Conservation (phyloP, 2,113 vertebrate genomes). For the Harpagus bidentatus region DNA sequence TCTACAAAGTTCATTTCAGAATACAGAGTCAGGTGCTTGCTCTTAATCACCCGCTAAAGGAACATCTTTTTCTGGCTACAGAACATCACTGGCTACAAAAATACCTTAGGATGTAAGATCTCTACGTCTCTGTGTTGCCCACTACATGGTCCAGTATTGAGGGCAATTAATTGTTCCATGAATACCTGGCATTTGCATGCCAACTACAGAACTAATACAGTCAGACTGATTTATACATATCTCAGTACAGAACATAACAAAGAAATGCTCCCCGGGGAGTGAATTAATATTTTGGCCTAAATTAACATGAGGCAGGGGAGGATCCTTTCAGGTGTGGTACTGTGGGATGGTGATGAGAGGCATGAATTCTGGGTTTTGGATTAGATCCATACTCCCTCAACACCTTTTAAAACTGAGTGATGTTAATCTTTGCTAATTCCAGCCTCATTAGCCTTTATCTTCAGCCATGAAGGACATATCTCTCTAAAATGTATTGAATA, state of each 20-base stretch:
- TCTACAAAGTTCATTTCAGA: neutral
- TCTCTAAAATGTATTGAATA: neutral
- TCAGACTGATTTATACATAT: neutral
- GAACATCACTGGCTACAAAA: neutral
- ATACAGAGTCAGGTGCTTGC: neutral
- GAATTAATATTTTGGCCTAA: neutral
- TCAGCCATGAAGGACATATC: constrained; percentile 8
- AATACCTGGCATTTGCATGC: neutral
- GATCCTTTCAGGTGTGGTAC: neutral
- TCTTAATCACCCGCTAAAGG: neutral
- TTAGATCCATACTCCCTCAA: neutral
- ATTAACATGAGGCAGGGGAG: neutral
- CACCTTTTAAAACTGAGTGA: constrained; percentile 16
- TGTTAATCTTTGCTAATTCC: constrained; percentile 34
- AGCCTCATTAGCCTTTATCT: constrained; percentile 25
- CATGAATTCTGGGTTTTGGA: neutral
- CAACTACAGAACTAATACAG: neutral
- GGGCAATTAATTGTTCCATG: neutral
- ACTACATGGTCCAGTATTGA: neutral
- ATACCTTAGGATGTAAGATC: neutral
- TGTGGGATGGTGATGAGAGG: neutral
- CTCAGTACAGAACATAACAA: neutral
- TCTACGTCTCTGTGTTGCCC: neutral
- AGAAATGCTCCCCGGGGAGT: neutral
- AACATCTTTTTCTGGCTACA: neutral